These are phyloP conservation scores for pig (Sus scrofa) DNA, from an alignment of 2,113 vertebrate genomes.

Conservation along the genomic window DNA sequence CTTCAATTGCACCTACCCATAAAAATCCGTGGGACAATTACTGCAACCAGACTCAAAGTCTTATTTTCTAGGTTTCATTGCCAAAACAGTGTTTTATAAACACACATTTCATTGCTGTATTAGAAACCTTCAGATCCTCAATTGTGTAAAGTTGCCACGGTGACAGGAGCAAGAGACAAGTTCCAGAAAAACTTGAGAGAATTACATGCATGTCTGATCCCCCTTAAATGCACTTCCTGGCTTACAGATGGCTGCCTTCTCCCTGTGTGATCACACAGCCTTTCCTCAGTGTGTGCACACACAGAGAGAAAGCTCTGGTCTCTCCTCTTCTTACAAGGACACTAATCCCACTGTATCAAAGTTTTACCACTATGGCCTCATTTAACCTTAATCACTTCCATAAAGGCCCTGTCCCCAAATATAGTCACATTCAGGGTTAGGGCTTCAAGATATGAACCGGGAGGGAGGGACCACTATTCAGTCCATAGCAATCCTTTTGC, in stretches of 20 bases:
- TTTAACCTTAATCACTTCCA: not conserved
- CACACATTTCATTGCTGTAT: not conserved
- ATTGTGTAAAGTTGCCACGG: not conserved
- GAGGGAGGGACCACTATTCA: not conserved
- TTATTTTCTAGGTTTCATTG: not conserved
- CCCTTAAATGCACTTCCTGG: not conserved
- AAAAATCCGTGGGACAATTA: not conserved
- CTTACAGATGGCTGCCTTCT: not conserved
- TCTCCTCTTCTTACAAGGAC: not conserved
- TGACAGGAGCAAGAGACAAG: not conserved
- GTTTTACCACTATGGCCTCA: not conserved
- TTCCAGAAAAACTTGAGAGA: not conserved
- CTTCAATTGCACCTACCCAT: not conserved
- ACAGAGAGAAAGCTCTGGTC: not conserved
- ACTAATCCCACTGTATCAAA: not conserved
- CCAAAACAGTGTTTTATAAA: constrained; percentile 27
- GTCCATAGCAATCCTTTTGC: not conserved
- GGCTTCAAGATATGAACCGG: not conserved
- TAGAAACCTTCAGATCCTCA: not conserved
- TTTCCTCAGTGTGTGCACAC: not conserved
- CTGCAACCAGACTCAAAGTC: not conserved
- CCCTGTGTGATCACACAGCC: not conserved
- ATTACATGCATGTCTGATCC: not conserved
- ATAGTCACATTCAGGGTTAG: not conserved
- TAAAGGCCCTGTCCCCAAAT: not conserved